Percentiles rank a stretch among this genome's conserved stretches.
Conservation (phyloP, 1,140 invertebrate species). For the Bemisia tabaci region DNA sequence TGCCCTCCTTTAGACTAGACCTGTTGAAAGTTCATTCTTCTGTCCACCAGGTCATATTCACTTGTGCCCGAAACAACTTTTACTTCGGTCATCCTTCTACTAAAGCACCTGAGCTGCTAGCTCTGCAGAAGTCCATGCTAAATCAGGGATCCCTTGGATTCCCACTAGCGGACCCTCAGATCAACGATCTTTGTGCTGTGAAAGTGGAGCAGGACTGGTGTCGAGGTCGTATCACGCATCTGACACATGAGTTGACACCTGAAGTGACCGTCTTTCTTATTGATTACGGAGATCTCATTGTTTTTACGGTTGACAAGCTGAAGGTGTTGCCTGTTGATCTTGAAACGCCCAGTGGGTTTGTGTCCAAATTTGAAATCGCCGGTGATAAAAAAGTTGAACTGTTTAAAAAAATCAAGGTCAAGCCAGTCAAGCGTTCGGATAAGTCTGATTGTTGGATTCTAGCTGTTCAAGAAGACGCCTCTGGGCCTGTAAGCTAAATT, state of each 20-base stretch:
- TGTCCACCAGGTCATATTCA: background rate
- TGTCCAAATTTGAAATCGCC: background rate
- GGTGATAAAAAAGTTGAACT: background rate
- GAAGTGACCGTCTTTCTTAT: background rate
- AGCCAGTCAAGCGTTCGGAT: background rate
- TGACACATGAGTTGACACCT: background rate
- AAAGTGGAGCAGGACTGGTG: background rate
- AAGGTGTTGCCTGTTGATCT: background rate
- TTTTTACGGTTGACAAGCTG: background rate
- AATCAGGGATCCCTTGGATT: background rate
- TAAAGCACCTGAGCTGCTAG: background rate
- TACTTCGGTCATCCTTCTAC: background rate
- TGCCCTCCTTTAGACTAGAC: too few species aligned
- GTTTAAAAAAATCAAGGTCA: background rate
- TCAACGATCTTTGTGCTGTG: background rate
- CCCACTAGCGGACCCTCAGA: background rate
- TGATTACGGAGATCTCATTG: background rate
- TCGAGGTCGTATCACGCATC: background rate
- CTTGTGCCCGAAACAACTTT: background rate
- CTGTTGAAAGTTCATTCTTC: too few species aligned
- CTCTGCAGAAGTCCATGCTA: background rate
- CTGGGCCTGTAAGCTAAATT: background rate
- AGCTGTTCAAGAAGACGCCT: background rate
- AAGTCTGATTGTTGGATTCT: background rate
- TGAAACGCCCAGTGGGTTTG: background rate